Evolutionary conservation across 92 coral and sea anemone genomes (phyloP).

Genomic region (Epizoanthus ramosus): DNA sequence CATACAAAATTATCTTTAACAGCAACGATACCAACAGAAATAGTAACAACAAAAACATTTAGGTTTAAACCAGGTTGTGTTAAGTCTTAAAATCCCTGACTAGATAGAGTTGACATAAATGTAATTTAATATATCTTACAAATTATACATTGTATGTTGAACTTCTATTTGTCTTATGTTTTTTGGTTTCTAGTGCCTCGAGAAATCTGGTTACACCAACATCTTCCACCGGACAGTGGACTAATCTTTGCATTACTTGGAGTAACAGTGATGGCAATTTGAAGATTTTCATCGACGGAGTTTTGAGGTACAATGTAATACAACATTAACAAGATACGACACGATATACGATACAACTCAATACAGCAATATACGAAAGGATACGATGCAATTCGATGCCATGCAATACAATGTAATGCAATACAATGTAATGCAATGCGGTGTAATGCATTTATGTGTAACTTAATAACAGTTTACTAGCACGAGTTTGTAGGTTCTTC

Average conservation of each 20-base stretch:
- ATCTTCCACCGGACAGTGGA: background rate
- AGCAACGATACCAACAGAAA: background rate
- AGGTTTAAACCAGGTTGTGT: background rate
- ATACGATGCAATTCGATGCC: too few relatives aligned
- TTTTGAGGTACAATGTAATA: background rate
- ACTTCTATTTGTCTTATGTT: background rate
- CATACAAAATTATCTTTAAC: too few relatives aligned
- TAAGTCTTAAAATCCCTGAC: too few relatives aligned
- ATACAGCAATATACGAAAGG: too few relatives aligned
- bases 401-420: too few relatives aligned
- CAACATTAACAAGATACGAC: background rate
- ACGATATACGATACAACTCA: background rate
- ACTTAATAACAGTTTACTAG: too few relatives aligned
- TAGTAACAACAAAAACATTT: background rate
- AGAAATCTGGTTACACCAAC: background rate
- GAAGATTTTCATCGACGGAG: background rate
- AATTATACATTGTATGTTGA: background rate
- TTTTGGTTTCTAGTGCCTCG: background rate
- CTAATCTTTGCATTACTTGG: background rate
- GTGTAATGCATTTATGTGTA: too few relatives aligned
- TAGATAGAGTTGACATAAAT: too few relatives aligned
- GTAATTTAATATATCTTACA: too few relatives aligned
- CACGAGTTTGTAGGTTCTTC: too few relatives aligned
- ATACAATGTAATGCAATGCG: too few relatives aligned
- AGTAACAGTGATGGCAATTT: background rate